Evolutionary conservation across 2,888 invertebrate species (phyloP), one percentile per base, ranked within the genome.

Genomic region (Nemurella pictetii): DNA sequence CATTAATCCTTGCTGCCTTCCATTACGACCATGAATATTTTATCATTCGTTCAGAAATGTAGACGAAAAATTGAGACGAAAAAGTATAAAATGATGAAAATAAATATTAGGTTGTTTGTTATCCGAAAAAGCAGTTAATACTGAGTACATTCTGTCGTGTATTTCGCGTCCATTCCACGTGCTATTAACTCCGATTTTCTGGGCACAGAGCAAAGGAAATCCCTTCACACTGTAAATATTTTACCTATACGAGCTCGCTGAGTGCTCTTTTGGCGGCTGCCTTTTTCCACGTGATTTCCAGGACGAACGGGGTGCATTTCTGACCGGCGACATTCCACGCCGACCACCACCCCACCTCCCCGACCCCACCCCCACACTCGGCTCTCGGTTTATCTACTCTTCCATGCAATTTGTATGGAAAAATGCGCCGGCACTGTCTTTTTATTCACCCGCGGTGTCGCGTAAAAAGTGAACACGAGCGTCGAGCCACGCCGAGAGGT

Each of bases 391-490:
- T 55, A 55, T 55, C 55, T 55, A 55, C 55, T 55, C 55, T 12
- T 20, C 55, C 15, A 20, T 20, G 55, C 9, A 55, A 55, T 55
- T 55, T 55, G 55, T 55, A 55, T 55, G 55, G 55, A 55, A 55
- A 55, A 55, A 55, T 55, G 55, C 55, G n/a, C n/a, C n/a, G 55
- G 55, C 15, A 1, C 55, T 7, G 55, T 55, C 55, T 55, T 55
- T n/a, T 30, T 30, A 78, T 78, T 78, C 29, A 78, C 78, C 78
- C 78, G 28, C 75, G 78, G 78, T 78, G 78, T 28, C 12, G 55
- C 75, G n/a, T 25, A 81, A 81, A 36, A 30, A 30, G 35, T n/a
- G 26, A 28, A 27, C 28, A 77, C 77, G 77, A 28, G 2, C 9
- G 55, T 77, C n/a, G 26, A 20, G 29, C 35, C 36, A 35, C 25